Evolutionary conservation across 2,113 vertebrate genomes (phyloP).

Genomic region (Microtus montanus): DNA sequence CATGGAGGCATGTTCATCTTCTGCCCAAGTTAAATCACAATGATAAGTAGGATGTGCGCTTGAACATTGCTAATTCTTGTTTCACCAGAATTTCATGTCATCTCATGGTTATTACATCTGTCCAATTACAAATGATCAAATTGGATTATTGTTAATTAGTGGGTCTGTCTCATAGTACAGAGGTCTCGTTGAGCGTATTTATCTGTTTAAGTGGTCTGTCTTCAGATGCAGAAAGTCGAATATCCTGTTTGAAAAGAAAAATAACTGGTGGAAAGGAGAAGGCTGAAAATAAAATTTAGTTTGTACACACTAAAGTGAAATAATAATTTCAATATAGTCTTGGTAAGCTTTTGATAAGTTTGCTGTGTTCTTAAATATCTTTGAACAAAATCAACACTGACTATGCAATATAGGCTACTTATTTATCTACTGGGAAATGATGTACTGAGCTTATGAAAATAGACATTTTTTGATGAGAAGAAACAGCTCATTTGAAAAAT

Average conservation of each 20-base stretch:
- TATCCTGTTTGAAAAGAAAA: slow-evolving; percentile 26
- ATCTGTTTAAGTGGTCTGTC: slow-evolving; percentile 41
- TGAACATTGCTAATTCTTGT: slow-evolving; percentile 76
- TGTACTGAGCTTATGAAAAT: slow-evolving; percentile 41
- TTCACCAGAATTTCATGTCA: slow-evolving; percentile 75
- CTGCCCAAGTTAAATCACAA: slow-evolving; percentile 78
- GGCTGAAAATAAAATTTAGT: slow-evolving; percentile 23
- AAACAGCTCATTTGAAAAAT: slow-evolving; percentile 42
- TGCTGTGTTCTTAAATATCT: slow-evolving; percentile 20
- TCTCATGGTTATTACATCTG: slow-evolving; percentile 68
- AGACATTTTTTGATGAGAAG: slow-evolving; percentile 36
- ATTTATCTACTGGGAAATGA: slow-evolving; percentile 27
- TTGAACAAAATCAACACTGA: slow-evolving; percentile 16
- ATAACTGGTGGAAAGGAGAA: neutral
- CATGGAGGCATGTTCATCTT: slow-evolving; percentile 57
- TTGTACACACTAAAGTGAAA: slow-evolving; percentile 21
- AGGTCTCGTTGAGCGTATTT: slow-evolving; percentile 57
- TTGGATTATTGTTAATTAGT: slow-evolving; percentile 81
- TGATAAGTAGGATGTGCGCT: slow-evolving; percentile 75
- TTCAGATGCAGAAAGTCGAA: slow-evolving; percentile 27
- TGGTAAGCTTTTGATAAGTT: neutral
- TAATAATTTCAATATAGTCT: neutral
- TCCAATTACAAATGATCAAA: slow-evolving; percentile 81
- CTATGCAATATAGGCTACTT: slow-evolving; percentile 7
- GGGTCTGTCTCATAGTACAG: slow-evolving; percentile 63